A percentile compares a stretch with the other conserved stretches of the same genome.
These are phyloP conservation scores for Lacerta viridis DNA, from an alignment of 2,797 vertebrate genomes.

Conservation along the genomic window DNA sequence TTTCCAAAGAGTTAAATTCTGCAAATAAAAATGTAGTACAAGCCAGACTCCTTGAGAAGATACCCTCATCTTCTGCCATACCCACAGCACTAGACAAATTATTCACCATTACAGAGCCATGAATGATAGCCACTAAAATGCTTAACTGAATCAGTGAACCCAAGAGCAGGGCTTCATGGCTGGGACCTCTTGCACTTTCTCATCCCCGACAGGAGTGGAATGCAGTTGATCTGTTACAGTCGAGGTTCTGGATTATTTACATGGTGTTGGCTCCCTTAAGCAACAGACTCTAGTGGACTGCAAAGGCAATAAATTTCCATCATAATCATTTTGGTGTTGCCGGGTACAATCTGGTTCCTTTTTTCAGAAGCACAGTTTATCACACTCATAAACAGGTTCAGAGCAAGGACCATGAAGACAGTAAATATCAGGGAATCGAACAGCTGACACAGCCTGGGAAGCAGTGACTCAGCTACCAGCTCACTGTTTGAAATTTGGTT, in stretches of 20 bases:
- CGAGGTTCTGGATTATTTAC: conserved; percentile 69
- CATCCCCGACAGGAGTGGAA: conserved; percentile 35
- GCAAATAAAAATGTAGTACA: conserved; percentile 11
- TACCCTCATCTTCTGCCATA: conserved; percentile 35
- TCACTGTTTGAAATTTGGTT: background rate
- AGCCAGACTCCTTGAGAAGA: conserved; percentile 24
- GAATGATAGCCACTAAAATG: conserved; percentile 39
- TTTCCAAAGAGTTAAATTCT: conserved; percentile 20
- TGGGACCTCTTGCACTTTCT: background rate
- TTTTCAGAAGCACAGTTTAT: conserved; percentile 59
- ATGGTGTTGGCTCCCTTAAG: conserved; percentile 56
- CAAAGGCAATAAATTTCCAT: conserved; percentile 69
- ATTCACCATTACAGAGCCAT: conserved; percentile 14
- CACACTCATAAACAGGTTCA: conserved; percentile 38
- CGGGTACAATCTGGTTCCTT: conserved; percentile 51
- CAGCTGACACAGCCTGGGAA: background rate
- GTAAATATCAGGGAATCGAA: background rate
- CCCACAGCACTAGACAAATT: conserved; percentile 38
- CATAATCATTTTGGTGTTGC: conserved; percentile 55
- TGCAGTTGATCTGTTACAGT: conserved; percentile 48
- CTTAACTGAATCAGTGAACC: conserved; percentile 50
- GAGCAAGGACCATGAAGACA: conserved; percentile 1
- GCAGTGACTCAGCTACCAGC: accelerated
- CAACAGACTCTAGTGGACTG: conserved; percentile 52
- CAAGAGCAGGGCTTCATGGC: conserved; percentile 16